Percentiles rank a stretch among this genome's conserved stretches.
phyloP scores from a whole-genome alignment of 2,113 vertebrate genomes.

The Colaptes auratus region DNA sequence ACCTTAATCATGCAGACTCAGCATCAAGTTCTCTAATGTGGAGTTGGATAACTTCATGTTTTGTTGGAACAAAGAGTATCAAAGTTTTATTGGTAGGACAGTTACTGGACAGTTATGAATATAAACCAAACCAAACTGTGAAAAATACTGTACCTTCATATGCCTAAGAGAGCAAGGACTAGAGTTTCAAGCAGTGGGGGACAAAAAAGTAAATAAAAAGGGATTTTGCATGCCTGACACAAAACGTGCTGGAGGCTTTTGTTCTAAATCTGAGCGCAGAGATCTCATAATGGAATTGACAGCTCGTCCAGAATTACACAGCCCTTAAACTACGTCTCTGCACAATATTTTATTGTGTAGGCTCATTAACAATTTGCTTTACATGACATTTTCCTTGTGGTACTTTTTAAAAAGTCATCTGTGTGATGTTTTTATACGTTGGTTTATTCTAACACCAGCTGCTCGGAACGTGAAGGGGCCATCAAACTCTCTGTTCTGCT shows the following conservation, averaged over 20 bases:
- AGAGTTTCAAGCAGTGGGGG: neutral
- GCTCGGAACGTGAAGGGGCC: neutral
- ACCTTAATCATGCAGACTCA: no score
- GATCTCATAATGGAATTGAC: neutral
- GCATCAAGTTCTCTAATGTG: no score
- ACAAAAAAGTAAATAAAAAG: neutral
- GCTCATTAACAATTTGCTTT: neutral
- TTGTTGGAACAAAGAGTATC: neutral
- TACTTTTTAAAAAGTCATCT: neutral
- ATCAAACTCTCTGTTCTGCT: neutral
- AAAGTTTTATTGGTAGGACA: neutral
- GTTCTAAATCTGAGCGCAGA: neutral
- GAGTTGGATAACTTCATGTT: no score
- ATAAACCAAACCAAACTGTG: neutral
- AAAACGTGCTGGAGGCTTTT: neutral
- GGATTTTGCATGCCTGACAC: neutral
- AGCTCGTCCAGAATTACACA: neutral
- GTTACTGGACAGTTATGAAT: neutral
- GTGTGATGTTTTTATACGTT: neutral
- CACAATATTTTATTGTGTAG: neutral
- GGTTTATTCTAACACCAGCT: neutral
- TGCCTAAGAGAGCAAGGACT: accelerated
- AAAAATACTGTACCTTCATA: neutral
- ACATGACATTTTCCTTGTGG: neutral
- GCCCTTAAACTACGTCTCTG: neutral